A percentile compares a stretch with the other conserved stretches of the same genome.
Conservation (phyloP, 2,797 vertebrate species). For the Etheostoma perlongum region DNA sequence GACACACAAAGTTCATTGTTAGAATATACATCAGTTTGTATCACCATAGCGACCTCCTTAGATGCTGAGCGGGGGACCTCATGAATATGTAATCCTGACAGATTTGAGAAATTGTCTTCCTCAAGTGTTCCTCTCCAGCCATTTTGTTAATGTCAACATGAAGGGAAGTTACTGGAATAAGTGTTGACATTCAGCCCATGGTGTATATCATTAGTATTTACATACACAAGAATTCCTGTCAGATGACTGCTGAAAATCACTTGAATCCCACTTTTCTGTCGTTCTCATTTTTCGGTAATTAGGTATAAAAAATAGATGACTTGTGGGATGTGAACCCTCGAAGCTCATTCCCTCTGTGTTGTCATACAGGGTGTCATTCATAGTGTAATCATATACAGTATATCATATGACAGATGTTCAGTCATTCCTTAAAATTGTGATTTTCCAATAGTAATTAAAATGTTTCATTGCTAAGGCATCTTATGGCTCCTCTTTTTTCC, state of each 20-base stretch:
- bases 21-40: constrained; percentile 83
- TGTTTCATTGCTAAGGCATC: background rate
- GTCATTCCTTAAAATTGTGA: constrained; percentile 28
- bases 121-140: constrained; percentile 80
- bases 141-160: constrained; percentile 86
- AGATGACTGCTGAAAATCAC: constrained; percentile 57
- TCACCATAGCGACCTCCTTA: constrained; percentile 84
- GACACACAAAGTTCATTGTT: constrained; percentile 80
- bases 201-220: constrained; percentile 83
- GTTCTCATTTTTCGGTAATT: constrained; percentile 60
- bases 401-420: background rate
- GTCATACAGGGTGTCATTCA: constrained; percentile 20
- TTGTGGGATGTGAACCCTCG: constrained; percentile 28
- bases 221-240: constrained; percentile 59
- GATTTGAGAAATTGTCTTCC: constrained; percentile 85
- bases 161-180: constrained; percentile 81
- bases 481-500: background rate
- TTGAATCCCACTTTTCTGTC: constrained; percentile 51
- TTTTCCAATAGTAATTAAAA: constrained; percentile 19
- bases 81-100: constrained; percentile 86
- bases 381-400: constrained; percentile 23
- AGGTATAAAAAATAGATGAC: constrained; percentile 65
- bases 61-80: constrained; percentile 79
- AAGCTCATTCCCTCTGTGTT: constrained; percentile 24
- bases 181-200: constrained; percentile 79